Conservation (phyloP, 2,797 vertebrate species). For the Microctenopoma stevenorrisi region DNA sequence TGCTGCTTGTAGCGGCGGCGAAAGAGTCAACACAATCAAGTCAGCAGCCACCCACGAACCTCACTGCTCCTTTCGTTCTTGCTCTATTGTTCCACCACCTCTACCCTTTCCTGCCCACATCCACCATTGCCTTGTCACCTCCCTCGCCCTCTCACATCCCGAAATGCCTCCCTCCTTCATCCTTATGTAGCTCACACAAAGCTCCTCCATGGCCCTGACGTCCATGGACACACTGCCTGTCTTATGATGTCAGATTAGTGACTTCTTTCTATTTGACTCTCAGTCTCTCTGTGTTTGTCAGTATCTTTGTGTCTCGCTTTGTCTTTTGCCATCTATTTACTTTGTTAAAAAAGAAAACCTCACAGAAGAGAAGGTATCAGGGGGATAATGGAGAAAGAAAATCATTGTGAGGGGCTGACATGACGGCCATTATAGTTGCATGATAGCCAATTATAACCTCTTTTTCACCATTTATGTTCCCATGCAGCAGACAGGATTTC, state of each 20-base stretch:
- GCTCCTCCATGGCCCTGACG: constrained; percentile 26
- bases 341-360: constrained; percentile 17
- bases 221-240: constrained; percentile 20
- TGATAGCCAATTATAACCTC: constrained; percentile 72
- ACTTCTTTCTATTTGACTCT: constrained; percentile 32
- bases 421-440: constrained; percentile 52
- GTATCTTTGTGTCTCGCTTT: constrained; percentile 13
- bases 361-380: constrained; percentile 14
- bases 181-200: constrained; percentile 20
- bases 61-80: constrained; percentile 11
- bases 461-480: constrained; percentile 49
- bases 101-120: constrained; percentile 8
- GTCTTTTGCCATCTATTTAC: constrained; percentile 13
- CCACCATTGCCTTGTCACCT: constrained; percentile 18
- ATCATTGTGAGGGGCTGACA: constrained; percentile 47
- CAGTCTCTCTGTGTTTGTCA: constrained; percentile 13
- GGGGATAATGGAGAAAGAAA: constrained; percentile 28
- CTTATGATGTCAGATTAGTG: constrained; percentile 50
- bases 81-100: constrained; percentile 19
- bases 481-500: constrained; percentile 48
- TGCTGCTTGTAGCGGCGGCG: background rate
- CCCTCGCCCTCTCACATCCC: constrained; percentile 8
- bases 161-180: background rate
- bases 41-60: constrained; percentile 10
- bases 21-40: constrained; percentile 12